Base-by-base conservation (phyloP, 2,113 vertebrate species). In the Nothobranchius furzeri region DNA sequence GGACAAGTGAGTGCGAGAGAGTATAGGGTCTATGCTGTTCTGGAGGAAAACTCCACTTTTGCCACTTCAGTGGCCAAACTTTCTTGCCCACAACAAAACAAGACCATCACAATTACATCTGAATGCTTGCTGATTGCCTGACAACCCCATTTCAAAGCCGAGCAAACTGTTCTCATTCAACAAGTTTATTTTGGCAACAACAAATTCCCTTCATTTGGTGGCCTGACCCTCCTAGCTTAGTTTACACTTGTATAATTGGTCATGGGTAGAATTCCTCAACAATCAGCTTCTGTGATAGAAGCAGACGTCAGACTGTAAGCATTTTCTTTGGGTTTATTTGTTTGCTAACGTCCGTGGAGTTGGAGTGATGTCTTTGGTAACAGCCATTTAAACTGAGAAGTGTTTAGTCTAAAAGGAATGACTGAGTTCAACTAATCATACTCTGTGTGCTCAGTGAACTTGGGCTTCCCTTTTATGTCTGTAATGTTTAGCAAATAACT, bases 331-430 rank as follows among this genome's bases (percentile, higher is more conserved):
- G 25, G 88, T 88, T 88, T 88, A 85, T 90, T 89, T 87, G 74
- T 86, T 48, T 62, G 20, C 52, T 69, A 25, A 35, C 17, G 49
- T 15, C 11, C 62, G 48, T 7, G 20, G 54, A 78, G 58, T 63
- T 45, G 11, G 53, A 73, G 64, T 15, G 24, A 24, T 46, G 57
- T 13, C 15, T 80, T 76, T 62, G 66, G 63, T 43, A 78, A 68
- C 57, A 63, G 7, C 42, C 45, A 48, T 82, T 82, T 73, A 72
- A 60, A 57, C 56, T 67, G 66, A 73, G 68, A 63, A 66, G 9
- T 88, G 83, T 91, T 90, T 87, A 90, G 85, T 88, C 76, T 91
- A 11, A 75, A 30, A 72, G 30, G 60, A 66, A 61, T 80, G 12
- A 37, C 17, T 37, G 58, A 56, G 35, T 46, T 58, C 12, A 47